Base-by-base conservation (phyloP, 2,113 vertebrate species). In the Vulpes vulpes region DNA sequence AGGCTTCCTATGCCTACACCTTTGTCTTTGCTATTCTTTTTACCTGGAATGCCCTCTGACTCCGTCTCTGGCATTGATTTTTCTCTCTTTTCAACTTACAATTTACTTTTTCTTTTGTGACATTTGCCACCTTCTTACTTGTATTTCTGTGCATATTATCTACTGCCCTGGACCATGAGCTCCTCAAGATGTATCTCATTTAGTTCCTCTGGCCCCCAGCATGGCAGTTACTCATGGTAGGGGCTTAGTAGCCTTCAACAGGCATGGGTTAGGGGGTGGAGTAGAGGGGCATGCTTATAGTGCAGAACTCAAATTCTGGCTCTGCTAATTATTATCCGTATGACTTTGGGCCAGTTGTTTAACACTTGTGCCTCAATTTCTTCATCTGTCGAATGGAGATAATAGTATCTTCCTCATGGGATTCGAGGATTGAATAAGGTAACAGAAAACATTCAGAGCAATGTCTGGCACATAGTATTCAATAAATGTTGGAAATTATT, bases 381-480 rank as follows among this genome's bases (percentile, higher is more conserved):
- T 30, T 92, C 4, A 2, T 30, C 20, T 87, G 16, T 43, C 43
- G 27, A 78, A 43, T 64, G 35, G 38, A 11, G 6, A 76, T 30
- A 10, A 51, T 62, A 9, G 55, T 53, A 93, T 69, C 62, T 89
- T 62, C 85, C 57, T 93, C 60, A 8, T 15, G 62, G 38, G 32
- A 14, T 65, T 78, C 38, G 51, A 89, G 59, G 51, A 83, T 69
- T 83, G 65, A 82, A 69, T 8, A 35, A 83, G 51, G 12, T 67
- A 78, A 83, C 14, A 65, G 60, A 78, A 96, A 83, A 43, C 62
- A 73, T 71, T 93, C 35, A 80, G 71, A n/a, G 71, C 62, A 85
- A 53, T 64, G 10, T 55, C 71, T 27, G n/a, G 19, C 57, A 85
- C 10, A 35, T 79, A 35, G 53, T 71, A 49, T 23, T 89, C 55